Evolutionary conservation across 2,888 invertebrate genomes (phyloP), one percentile per base, ranked within the genome.

Genomic region (Hirtodrosophila confusa): DNA sequence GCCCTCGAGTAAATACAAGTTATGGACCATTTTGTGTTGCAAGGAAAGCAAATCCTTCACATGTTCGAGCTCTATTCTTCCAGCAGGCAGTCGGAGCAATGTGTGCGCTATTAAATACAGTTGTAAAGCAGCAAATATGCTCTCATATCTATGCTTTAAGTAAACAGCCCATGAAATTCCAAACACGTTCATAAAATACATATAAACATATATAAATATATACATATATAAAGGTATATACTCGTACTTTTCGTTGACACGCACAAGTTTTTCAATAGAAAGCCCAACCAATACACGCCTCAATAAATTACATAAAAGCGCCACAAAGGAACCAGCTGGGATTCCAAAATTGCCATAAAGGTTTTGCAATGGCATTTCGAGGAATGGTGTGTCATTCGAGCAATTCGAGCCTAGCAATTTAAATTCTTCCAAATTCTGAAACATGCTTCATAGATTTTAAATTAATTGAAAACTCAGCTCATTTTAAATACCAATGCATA

Each of bases 231-330:
- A 35, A 48, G 24, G 41, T 66, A 35, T 56, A 58, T 64, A 67
- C 57, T 27, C 6, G 17, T 17, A 17, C 17, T 41, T 62, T 61
- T 47, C 33, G 56, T 64, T 77, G 62, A 71, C 62, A 71, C 58
- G 49, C 56, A 43, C 5, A 68, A 54, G 51, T 54, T 62, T 58
- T 76, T 63, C 51, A 64, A 68, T 62, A 45, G 64, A 62, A 54
- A 56, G 55, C 45, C 37, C 48, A 80, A 62, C 55, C 79, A 76
- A 57, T 71, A 71, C 76, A 85, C 85, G 79, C 74, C 54, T 61
- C 55, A 61, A 69, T 76, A 82, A 82, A 75, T 80, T 85, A 78
- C 70, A 85, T 82, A 75, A 75, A 61, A 55, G 29, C 27, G 17
- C 45, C 27, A 56, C 41, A 35, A 11, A 35, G 33, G 24, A 47